These are phyloP conservation scores for Thymelicus sylvestris DNA, from an alignment of 2,888 invertebrate species.

Conservation along the genomic window DNA sequence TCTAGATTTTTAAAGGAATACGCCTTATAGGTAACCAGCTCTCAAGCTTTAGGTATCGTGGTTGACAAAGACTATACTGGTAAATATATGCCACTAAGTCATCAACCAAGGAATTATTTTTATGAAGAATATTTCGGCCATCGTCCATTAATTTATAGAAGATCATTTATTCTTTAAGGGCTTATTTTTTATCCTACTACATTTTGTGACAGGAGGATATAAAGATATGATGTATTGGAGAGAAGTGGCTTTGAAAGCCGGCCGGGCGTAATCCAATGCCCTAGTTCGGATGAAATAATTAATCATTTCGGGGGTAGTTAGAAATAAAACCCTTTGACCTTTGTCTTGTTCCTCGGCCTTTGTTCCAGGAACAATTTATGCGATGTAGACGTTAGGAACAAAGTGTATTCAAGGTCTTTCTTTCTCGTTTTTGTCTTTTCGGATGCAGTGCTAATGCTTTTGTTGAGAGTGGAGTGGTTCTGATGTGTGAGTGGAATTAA, in stretches of 20 bases:
- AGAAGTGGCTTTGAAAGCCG: conserved; percentile 52
- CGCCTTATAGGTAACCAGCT: too few relatives aligned
- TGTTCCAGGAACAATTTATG: conserved; percentile 49
- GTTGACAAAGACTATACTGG: too few relatives aligned
- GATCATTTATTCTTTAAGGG: conserved; percentile 9
- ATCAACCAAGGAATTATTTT: background rate
- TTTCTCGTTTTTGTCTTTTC: conserved; percentile 31
- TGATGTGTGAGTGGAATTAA: conserved; percentile 23
- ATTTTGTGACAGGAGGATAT: conserved; percentile 39
- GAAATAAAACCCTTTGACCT: conserved; percentile 38
- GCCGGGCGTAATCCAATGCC: conserved; percentile 53
- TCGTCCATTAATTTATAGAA: conserved; percentile 20
- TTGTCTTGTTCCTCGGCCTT: conserved; percentile 47
- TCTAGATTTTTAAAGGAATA: too few relatives aligned
- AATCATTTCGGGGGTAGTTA: conserved; percentile 39
- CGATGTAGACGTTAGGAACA: conserved; percentile 43
- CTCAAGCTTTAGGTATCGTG: too few relatives aligned
- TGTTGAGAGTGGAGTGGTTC: conserved; percentile 24
- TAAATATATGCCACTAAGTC: too few relatives aligned
- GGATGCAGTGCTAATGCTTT: conserved; percentile 27
- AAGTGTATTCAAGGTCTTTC: conserved; percentile 26
- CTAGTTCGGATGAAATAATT: conserved; percentile 43
- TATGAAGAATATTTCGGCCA: background rate
- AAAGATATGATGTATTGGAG: conserved; percentile 50
- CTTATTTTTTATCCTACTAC: conserved; percentile 28